Base-by-base conservation (phyloP, 2,888 invertebrate genomes). In the Ormyrus labotus region DNA sequence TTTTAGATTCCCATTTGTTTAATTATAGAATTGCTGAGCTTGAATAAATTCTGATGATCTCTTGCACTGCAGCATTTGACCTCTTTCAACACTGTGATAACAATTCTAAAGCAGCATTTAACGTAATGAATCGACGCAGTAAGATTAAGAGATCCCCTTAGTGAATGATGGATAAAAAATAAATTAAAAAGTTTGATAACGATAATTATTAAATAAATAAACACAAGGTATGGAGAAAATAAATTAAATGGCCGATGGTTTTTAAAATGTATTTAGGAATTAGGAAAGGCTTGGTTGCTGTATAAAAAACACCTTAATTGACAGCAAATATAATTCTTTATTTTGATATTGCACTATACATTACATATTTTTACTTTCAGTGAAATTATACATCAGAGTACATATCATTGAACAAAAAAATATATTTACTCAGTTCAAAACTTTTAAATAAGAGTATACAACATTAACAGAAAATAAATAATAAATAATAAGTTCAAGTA, bases 221-320 rank as follows among this genome's bases (percentile, higher is more conserved):
- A 89, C 89, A 89, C 90, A 90, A 90, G 90, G 90, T 86, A 89
- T 70, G 84, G 87, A 89, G 87, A 89, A 88, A 85, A 81, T 78
- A 86, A 84, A 81, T 83, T 57, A 75, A 80, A 78, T 8, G 51
- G 48, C 13, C 53, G 57, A 67, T 70, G 9, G 68, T 57, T 68
- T 65, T 34, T 19, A 9, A 0, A 70, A 63, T 57, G 45, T 47
- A 48, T 11, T n/a, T 63, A 65, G 69, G 72, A 63, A 51, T 60
- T 2, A 70, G 82, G 79, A 82, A 50, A 82, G 81, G 80, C 74
- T 77, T 80, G 74, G 79, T 73, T 34, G 67, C 71, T 75, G 75
- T 10, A 60, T 64, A 72, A 57, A 72, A 79, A 77, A 77, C 50
- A 67, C 71, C 34, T 61, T 13, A 60, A 64, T 75, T 81, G 74